Base-by-base conservation (phyloP, 2,113 vertebrate species). In the Motacilla tschutschensis region DNA sequence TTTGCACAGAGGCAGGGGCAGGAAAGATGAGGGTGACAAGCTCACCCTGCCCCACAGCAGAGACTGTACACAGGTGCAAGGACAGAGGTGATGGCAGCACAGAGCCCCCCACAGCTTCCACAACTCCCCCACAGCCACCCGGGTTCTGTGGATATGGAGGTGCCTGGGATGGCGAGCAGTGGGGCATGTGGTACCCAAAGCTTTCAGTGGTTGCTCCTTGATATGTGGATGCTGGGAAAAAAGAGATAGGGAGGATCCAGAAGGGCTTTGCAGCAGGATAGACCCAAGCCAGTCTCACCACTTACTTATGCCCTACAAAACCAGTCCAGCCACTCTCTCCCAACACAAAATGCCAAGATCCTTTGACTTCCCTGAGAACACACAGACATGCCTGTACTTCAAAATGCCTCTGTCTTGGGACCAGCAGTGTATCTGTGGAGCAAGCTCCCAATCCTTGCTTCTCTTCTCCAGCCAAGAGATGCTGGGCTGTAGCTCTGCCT, bases 361-460 rank as follows among this genome's bases (percentile, higher is more conserved):
- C 17, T 78, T 18, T 60, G 25, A 64, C 5, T 20, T 28, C 19
- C 11, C 13, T 19, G 26, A 69, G 38, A 41, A 38, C 25, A 48
- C 0, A 0, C 64, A 87, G 43, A 14, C 18, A 7, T 57, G 29
- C 26, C 63, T 16, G 21, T 0, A 0, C 44, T 58, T 69, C 58
- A 36, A 53, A 83, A 59, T 0, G 3, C 9, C 22, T 17, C 53
- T 29, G 11, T 22, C 51, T n/a, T 8, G 4, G 65, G 24, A 48
- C 3, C 59, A 69, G 58, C 46, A 53, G 28, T 0, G 3, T 29
- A 48, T 31, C 9, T 13, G 19, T 35, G 12, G 8, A 83, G 51
- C 25, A 17, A 79, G 25, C 16, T 54, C 2, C 0, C 11, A 24
- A 22, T 3, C 20, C 31, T 29, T 15, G 12, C 55, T 79, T 10